Evolutionary conservation across 2,797 vertebrate genomes (phyloP), one percentile per base, ranked within the genome.

Genomic region (Trematomus bernacchii): DNA sequence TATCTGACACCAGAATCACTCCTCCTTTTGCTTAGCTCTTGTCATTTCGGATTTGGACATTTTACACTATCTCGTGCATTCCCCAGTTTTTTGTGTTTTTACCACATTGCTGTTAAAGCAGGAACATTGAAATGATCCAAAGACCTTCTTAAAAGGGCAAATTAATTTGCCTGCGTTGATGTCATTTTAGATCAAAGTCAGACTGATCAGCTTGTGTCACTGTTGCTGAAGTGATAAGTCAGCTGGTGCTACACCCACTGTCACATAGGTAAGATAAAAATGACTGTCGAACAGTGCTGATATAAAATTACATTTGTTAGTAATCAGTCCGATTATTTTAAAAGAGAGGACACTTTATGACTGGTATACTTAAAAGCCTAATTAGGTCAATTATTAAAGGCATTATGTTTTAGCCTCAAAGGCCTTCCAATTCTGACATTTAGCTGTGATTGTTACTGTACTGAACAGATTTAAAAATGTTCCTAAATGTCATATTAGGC

Each of bases 241-340:
- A 68, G 30, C 83, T 74, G 83, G 84, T 79, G 71, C 72, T 63
- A 6, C 19, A 1, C 15, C 40, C 33, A 77, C 76, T 66, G 71
- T 69, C 66, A 84, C 63, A 21, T 21, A n/a, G 12, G 21, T 66
- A 10, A 18, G 40, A n/a, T 48, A 18, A 5, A 37, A 18, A 13
- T 10, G 4, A 55, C 30, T 50, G 47, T 44, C 11, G 54, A 42
- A 62, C 43, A 27, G 10, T 59, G 44, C 55, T 15, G n/a, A 33
- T 14, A 27, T 33, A 19, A 51, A 12, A 42, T 19, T 13, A 63
- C 6, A 53, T 54, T 50, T 70, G 6, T 27, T 7, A 1, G 12
- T 51, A 42, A 50, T 27, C 2, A 19, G 27, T 3, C 40, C 47
- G 6, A 47, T 42, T 55, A n/a, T 51, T 10, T 54, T 2, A 37